A percentile compares a stretch with the other conserved stretches of the same genome.
Evolutionary conservation across 2,888 invertebrate genomes (phyloP).

Genomic region (Oegoconia quadripuncta): DNA sequence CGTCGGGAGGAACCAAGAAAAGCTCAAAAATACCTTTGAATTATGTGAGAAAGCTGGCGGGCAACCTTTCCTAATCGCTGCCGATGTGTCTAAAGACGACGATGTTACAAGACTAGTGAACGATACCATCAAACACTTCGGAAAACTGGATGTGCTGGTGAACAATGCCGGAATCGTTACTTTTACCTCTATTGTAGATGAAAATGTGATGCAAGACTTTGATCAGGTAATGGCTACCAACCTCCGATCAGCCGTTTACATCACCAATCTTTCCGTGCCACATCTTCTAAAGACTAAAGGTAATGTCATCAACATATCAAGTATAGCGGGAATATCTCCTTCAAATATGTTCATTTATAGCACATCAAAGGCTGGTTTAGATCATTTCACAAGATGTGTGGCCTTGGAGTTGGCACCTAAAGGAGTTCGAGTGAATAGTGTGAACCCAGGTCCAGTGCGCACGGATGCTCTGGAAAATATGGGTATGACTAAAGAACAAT

Average conservation of each 20-base stretch:
- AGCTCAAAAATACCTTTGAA: slow-evolving; percentile 20
- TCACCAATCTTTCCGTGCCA: slow-evolving; percentile 21
- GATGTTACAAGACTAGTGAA: slow-evolving; percentile 18
- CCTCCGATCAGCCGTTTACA: slow-evolving; percentile 19
- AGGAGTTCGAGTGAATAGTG: slow-evolving; percentile 41
- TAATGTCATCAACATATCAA: slow-evolving; percentile 25
- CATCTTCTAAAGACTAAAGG: slow-evolving; percentile 23
- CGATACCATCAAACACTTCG: slow-evolving; percentile 19
- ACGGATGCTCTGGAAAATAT: slow-evolving; percentile 5
- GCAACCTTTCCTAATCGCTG: slow-evolving; percentile 19
- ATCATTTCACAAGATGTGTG: slow-evolving; percentile 25
- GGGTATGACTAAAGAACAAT: neutral
- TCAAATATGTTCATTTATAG: slow-evolving; percentile 54
- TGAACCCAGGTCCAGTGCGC: slow-evolving; percentile 11
- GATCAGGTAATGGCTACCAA: slow-evolving; percentile 24
- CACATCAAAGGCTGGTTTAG: slow-evolving; percentile 21
- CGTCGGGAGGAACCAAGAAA: slow-evolving; percentile 24
- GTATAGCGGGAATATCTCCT: slow-evolving; percentile 11
- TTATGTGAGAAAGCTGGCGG: slow-evolving; percentile 15
- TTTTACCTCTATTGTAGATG: slow-evolving; percentile 8
- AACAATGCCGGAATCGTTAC: slow-evolving; percentile 24
- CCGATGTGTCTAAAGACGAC: slow-evolving; percentile 21
- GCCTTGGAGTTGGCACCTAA: slow-evolving; percentile 81
- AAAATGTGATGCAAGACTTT: slow-evolving; percentile 14
- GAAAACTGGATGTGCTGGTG: slow-evolving; percentile 26